phyloP scores from a whole-genome alignment of 92 coral and sea anemone species.

The Epizoanthus rinbou region DNA sequence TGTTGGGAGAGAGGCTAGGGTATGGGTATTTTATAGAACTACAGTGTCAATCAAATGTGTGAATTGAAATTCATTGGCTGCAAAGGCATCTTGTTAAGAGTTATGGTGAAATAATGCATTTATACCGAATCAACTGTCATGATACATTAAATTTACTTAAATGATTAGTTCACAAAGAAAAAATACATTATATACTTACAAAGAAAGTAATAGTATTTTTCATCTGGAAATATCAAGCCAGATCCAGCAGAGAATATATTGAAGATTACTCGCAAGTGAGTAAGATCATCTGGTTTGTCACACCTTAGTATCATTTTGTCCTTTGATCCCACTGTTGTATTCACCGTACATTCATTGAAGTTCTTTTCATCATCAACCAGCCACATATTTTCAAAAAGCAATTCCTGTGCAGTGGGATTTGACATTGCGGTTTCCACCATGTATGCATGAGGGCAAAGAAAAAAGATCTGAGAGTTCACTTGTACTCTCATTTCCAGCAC shows the following conservation, averaged over 20 bases:
- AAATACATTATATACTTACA: conserved; percentile 12
- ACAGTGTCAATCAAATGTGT: too few relatives aligned
- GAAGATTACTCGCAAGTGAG: not conserved
- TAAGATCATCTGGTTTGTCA: not conserved
- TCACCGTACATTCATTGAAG: conserved; percentile 5
- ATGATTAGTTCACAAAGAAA: not conserved
- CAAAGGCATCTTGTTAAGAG: too few relatives aligned
- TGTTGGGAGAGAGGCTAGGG: too few relatives aligned
- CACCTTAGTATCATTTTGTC: not conserved
- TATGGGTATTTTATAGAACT: too few relatives aligned
- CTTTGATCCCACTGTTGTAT: not conserved
- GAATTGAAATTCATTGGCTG: too few relatives aligned
- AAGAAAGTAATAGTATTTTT: conserved; percentile 33
- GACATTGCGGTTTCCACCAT: not conserved
- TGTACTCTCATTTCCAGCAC: conserved; percentile 19
- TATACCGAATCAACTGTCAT: too few relatives aligned
- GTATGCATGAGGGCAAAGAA: conserved; percentile 17
- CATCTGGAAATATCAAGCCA: conserved; percentile 7
- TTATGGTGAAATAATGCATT: too few relatives aligned
- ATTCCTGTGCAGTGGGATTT: conserved; percentile 15
- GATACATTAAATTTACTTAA: too few relatives aligned
- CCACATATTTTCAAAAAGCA: conserved; percentile 35
- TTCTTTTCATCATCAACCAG: not conserved
- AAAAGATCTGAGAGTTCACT: conserved; percentile 11
- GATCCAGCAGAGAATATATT: conserved; percentile 20